A percentile compares a stretch with the other conserved stretches of the same genome.
Conservation (phyloP, 2,797 vertebrate genomes). For the Enteromius trimaculatus region DNA sequence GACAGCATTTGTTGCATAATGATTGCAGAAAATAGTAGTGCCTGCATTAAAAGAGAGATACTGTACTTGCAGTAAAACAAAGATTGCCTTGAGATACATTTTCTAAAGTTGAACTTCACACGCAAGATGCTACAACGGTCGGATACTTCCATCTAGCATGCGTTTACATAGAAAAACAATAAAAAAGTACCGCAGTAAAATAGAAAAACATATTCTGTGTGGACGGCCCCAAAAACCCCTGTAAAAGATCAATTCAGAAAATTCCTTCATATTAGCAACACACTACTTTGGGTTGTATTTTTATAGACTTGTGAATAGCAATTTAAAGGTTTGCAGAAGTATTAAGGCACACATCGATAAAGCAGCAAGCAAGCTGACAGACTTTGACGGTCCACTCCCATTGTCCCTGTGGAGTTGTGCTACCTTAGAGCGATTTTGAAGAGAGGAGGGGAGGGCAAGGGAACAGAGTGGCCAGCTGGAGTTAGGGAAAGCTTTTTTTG, state of each 20-base stretch:
- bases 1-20: constrained; percentile 11
- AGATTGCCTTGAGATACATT: neutral
- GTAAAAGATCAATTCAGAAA: neutral
- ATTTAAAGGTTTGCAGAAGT: constrained; percentile 1
- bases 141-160: neutral
- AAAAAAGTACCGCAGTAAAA: neutral
- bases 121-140: neutral
- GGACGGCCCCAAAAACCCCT: neutral
- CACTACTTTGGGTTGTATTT: neutral
- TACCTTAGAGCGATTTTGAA: constrained; percentile 4
- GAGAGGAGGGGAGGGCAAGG: constrained; percentile 21
- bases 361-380: constrained; percentile 7
- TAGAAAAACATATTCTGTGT: neutral
- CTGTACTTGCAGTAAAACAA: neutral
- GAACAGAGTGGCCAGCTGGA: constrained; percentile 60
- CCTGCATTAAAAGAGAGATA: neutral
- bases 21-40: neutral
- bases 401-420: constrained; percentile 22
- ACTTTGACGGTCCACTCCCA: neutral
- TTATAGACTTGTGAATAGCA: neutral
- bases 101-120: neutral
- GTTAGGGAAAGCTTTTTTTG: constrained; percentile 64
- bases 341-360: neutral
- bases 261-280: neutral
- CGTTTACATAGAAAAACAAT: neutral